phyloP scores from a whole-genome alignment of 1,140 invertebrate genomes.

The Macrobrachium rosenbergii region DNA sequence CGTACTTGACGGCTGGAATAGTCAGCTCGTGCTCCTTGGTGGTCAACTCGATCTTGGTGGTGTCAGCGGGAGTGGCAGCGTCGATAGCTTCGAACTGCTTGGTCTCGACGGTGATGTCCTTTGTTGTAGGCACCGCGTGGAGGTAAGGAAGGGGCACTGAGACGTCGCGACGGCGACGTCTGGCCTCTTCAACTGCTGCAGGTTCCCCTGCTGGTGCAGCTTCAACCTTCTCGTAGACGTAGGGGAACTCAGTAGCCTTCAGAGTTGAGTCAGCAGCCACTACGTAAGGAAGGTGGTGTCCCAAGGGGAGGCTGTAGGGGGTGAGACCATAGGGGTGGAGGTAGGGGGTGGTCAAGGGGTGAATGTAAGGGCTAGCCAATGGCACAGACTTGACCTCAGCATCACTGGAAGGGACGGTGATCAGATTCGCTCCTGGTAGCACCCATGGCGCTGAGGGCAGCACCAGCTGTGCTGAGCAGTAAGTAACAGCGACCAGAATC shows the following conservation, averaged over 20 bases:
- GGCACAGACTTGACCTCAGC: background rate
- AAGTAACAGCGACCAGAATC: slow-evolving; percentile 4
- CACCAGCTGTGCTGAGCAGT: slow-evolving; percentile 26
- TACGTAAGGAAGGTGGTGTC: no score
- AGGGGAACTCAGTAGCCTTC: background rate
- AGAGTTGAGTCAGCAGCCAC: background rate
- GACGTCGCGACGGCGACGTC: slow-evolving; percentile 23
- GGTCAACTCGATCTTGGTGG: slow-evolving; percentile 30
- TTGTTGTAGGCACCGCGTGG: background rate
- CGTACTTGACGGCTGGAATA: background rate
- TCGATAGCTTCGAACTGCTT: slow-evolving; percentile 4
- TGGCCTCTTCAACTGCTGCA: background rate
- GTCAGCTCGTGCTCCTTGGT: slow-evolving; percentile 3
- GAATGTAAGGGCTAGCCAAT: background rate
- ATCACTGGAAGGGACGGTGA: background rate
- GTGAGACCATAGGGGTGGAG: no score
- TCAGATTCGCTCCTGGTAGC: background rate
- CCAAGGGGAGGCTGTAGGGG: no score
- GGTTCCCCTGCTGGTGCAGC: background rate
- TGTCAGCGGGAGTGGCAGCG: slow-evolving; percentile 18
- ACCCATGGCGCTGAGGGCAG: background rate
- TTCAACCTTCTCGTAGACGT: background rate
- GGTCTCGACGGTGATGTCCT: background rate
- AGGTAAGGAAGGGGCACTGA: background rate
- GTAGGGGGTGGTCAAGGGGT: no score